Evolutionary conservation across 2,797 vertebrate genomes (phyloP).

Genomic region (Odontamblyopus lacepedii): DNA sequence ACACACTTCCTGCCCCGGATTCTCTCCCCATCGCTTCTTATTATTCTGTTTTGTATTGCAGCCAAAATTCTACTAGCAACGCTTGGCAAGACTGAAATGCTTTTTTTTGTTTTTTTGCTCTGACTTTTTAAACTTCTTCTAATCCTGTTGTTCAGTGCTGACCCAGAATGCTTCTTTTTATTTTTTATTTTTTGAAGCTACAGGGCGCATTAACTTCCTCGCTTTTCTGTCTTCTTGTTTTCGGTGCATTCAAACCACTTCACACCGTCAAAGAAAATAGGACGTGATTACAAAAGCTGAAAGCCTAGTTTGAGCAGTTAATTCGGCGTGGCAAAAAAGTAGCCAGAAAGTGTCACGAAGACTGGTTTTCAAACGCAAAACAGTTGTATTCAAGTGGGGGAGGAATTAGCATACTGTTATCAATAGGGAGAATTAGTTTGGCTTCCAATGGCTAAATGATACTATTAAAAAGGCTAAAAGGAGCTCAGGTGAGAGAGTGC

Average conservation of each 20-base stretch:
- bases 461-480: too few relatives aligned
- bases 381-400: background rate
- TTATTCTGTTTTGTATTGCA: slow-evolving; percentile 21
- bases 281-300: background rate
- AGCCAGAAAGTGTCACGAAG: background rate
- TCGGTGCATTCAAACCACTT: slow-evolving; percentile 10
- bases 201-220: background rate
- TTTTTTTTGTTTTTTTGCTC: background rate
- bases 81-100: slow-evolving; percentile 19
- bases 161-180: slow-evolving; percentile 5
- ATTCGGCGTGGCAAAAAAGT: background rate
- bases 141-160: slow-evolving; percentile 11
- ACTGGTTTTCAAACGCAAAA: background rate
- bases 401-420: background rate
- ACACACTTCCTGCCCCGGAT: slow-evolving; percentile 6
- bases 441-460: too few relatives aligned
- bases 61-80: slow-evolving; percentile 18
- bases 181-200: background rate
- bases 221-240: background rate
- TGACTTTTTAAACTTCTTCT: slow-evolving; percentile 10
- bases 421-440: too few relatives aligned
- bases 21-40: slow-evolving; percentile 1
- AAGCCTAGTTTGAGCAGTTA: slow-evolving; percentile 1
- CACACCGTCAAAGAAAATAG: background rate
- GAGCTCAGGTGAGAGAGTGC: too few relatives aligned